Conservation (phyloP, 2,113 vertebrate genomes). For the Nycticebus coucang region DNA sequence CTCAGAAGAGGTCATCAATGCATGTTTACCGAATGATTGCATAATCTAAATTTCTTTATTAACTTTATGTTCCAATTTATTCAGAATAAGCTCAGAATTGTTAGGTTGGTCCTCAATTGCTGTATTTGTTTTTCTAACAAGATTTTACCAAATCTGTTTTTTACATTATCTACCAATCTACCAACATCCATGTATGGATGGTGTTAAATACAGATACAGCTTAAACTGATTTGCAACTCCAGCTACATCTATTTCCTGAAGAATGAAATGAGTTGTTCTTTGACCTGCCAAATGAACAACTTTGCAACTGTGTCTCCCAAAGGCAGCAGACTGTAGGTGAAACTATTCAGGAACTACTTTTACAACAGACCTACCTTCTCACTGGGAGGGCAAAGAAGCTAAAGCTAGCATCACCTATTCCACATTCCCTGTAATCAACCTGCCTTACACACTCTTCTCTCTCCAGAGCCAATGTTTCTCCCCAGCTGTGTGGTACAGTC, state of each 20-base stretch:
- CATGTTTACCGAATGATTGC: not conserved
- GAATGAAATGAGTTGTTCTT: not conserved
- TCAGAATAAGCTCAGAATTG: not conserved
- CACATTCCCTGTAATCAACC: not conserved
- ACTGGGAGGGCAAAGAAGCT: constrained; percentile 15
- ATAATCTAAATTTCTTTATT: not conserved
- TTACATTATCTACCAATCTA: not conserved
- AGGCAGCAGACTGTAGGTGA: not conserved
- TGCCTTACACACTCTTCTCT: not conserved
- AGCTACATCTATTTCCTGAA: not conserved
- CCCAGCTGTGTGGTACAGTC: not conserved
- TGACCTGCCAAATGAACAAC: not conserved
- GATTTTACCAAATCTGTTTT: not conserved
- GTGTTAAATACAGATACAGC: not conserved
- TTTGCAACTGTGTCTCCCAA: constrained; percentile 50
- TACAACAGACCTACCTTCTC: not conserved
- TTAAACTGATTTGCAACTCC: not conserved
- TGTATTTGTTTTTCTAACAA: not conserved
- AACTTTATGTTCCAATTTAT: not conserved
- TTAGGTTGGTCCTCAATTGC: not conserved
- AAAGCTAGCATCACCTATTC: not conserved
- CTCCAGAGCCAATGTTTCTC: not conserved
- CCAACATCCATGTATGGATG: not conserved
- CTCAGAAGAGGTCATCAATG: not conserved
- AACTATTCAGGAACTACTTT: not conserved